Evolutionary conservation across 64 coral and sea anemone genomes (phyloP).

Genomic region (Cladopsammia gracilis): DNA sequence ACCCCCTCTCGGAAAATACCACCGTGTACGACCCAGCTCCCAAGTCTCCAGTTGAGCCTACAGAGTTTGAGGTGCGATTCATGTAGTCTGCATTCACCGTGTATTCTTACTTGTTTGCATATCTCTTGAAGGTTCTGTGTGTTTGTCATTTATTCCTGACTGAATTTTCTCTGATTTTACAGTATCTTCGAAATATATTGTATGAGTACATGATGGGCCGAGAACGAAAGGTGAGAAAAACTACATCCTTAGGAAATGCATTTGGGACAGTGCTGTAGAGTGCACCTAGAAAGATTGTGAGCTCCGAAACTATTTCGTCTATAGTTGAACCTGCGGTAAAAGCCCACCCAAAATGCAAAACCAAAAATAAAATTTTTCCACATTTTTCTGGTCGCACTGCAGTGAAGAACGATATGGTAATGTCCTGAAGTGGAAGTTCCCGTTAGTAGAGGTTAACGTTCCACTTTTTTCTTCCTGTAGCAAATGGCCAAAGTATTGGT

Average conservation of each 20-base stretch:
- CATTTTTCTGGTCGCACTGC: too few species aligned
- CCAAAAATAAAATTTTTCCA: too few species aligned
- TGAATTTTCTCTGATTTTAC: background rate
- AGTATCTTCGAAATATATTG: conserved; percentile 99
- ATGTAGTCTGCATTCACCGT: background rate
- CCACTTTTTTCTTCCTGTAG: conserved; percentile 38
- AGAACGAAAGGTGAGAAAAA: conserved; percentile 76
- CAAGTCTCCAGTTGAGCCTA: conserved; percentile 85
- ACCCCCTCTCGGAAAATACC: conserved; percentile 83
- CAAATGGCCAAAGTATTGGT: conserved; percentile 98
- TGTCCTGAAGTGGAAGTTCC: background rate
- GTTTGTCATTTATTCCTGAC: background rate
- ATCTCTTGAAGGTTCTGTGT: background rate
- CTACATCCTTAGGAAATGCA: too few species aligned
- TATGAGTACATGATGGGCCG: conserved; percentile 99
- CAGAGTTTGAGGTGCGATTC: conserved; percentile 84
- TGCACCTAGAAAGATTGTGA: too few species aligned
- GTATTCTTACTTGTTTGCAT: background rate
- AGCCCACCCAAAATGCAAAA: too few species aligned
- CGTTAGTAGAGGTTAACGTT: background rate
- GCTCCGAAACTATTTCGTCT: too few species aligned
- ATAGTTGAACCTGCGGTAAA: too few species aligned
- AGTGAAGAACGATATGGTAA: too few species aligned
- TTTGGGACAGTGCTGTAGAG: too few species aligned
- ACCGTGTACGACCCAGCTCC: conserved; percentile 31